A percentile compares a stretch with the other conserved stretches of the same genome.
Conservation (phyloP, 92 coral and sea anemone genomes). For the Siderastrea siderea region DNA sequence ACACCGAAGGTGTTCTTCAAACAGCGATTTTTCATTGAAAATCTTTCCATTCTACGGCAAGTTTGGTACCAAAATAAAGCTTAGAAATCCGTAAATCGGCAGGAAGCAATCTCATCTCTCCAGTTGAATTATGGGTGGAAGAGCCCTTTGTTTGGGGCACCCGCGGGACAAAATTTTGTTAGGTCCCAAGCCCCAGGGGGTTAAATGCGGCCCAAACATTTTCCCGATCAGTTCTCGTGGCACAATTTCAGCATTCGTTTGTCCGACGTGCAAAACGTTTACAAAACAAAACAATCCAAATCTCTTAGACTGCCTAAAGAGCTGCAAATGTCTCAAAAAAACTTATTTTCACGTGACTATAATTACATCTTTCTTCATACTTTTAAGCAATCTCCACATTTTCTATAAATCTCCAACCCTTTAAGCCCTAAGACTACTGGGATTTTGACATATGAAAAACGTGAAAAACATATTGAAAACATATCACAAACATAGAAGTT, state of each 20-base stretch:
- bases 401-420: too few relatives aligned
- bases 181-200: conserved; percentile 38
- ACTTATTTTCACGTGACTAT: too few relatives aligned
- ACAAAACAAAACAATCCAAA: too few relatives aligned
- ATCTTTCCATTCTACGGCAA: background rate
- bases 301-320: too few relatives aligned
- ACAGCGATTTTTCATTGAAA: conserved; percentile 34
- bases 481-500: too few relatives aligned
- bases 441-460: too few relatives aligned
- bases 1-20: conserved; percentile 25
- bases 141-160: conserved; percentile 32
- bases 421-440: too few relatives aligned
- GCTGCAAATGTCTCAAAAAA: too few relatives aligned
- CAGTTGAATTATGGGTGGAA: conserved; percentile 56
- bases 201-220: conserved; percentile 12
- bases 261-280: conserved; percentile 31
- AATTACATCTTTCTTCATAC: too few relatives aligned
- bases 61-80: conserved; percentile 33
- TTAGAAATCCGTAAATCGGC: conserved; percentile 30
- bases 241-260: conserved; percentile 29
- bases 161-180: conserved; percentile 18
- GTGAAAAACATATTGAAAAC: too few relatives aligned
- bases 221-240: conserved; percentile 33
- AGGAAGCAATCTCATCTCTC: conserved; percentile 44
- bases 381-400: too few relatives aligned